These are phyloP conservation scores for Gortyna flavago DNA, from an alignment of 2,888 invertebrate species.

Conservation along the genomic window DNA sequence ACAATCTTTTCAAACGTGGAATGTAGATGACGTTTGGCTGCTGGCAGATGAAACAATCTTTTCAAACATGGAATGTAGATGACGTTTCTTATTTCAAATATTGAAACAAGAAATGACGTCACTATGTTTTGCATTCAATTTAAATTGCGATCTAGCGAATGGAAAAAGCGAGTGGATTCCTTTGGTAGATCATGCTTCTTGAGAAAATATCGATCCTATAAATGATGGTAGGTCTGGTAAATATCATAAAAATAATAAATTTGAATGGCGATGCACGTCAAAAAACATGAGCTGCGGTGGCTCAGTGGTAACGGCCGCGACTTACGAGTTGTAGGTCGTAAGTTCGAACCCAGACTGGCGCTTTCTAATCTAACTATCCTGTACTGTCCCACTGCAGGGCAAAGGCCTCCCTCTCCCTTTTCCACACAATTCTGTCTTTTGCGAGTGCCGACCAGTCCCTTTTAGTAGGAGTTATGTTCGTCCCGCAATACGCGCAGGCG, in stretches of 20 bases:
- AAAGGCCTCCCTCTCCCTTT: no score
- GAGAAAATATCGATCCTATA: conserved; percentile 2
- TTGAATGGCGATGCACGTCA: neutral
- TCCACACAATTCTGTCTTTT: no score
- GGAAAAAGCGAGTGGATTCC: neutral
- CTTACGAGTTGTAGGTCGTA: neutral
- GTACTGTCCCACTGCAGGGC: no score
- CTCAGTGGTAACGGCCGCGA: neutral
- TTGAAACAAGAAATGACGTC: conserved; percentile 11
- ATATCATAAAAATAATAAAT: no score
- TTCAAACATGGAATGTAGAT: conserved; percentile 34
- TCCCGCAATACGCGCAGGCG: no score
- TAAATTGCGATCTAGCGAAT: neutral
- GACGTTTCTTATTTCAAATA: conserved; percentile 36
- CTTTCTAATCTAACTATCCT: no score
- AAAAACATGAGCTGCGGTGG: neutral
- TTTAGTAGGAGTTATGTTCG: no score
- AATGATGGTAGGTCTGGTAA: neutral
- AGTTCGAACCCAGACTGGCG: no score
- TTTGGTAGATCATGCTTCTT: neutral
- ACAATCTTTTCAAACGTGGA: conserved; percentile 38
- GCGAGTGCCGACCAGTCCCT: no score
- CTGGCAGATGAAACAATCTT: conserved; percentile 22
- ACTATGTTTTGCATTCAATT: neutral
- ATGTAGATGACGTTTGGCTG: conserved; percentile 27